These are phyloP conservation scores for Cyprinodon brontotheroides DNA, from an alignment of 2,113 vertebrate species.

Conservation along the genomic window DNA sequence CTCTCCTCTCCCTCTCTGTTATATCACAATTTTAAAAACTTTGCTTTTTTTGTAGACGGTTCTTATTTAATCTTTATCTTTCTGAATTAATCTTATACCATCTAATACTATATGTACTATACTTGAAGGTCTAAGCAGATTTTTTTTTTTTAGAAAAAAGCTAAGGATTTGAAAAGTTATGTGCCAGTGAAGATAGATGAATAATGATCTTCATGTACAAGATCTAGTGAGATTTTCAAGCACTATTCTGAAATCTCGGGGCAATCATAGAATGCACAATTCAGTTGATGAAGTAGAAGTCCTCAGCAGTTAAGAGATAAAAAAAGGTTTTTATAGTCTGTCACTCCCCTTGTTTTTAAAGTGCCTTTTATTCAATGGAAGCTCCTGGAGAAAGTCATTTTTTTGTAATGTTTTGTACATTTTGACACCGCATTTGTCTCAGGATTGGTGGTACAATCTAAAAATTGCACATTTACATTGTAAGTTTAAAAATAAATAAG, in stretches of 20 bases:
- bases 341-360: background rate
- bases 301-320: background rate
- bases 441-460: background rate
- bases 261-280: background rate
- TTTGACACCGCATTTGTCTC: background rate
- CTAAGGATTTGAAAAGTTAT: background rate
- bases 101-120: too few species aligned
- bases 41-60: background rate
- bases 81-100: background rate
- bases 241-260: background rate
- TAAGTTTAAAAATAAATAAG: too few species aligned
- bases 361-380: background rate
- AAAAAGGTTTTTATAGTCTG: background rate
- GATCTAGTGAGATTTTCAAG: background rate
- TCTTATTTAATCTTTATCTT: background rate
- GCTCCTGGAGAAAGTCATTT: background rate
- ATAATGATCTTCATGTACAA: background rate
- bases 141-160: background rate
- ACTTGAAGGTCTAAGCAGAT: background rate
- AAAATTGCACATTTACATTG: too few species aligned
- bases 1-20: constrained; percentile 14
- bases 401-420: background rate
- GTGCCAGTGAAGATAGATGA: background rate
- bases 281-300: background rate
- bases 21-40: constrained; percentile 41